Conservation (phyloP, 2,888 invertebrate species). For the Malthinus flaveolus region DNA sequence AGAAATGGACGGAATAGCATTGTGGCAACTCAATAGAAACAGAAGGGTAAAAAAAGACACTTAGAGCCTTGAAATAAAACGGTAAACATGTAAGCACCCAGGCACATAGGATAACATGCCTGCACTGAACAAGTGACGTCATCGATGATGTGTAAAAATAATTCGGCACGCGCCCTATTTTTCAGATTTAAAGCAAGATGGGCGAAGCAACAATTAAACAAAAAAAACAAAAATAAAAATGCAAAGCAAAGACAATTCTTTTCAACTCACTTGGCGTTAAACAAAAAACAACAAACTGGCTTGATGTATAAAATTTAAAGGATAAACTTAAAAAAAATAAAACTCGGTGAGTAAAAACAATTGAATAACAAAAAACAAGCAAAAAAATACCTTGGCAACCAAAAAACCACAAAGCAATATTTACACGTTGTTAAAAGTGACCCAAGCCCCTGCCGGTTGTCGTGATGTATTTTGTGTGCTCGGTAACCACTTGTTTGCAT, state of each 20-base stretch:
- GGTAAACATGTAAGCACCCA: too few species aligned
- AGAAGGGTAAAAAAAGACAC: too few species aligned
- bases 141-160: too few species aligned
- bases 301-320: not conserved
- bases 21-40: too few species aligned
- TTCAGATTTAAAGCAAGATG: constrained; percentile 3
- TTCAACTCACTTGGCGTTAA: not conserved
- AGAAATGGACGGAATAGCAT: too few species aligned
- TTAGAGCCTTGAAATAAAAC: too few species aligned
- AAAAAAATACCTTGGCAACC: constrained; percentile 41
- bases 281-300: too few species aligned
- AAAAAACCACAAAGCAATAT: constrained; percentile 51
- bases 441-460: constrained; percentile 50
- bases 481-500: constrained; percentile 24
- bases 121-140: too few species aligned
- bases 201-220: constrained; percentile 20
- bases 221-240: constrained; percentile 14
- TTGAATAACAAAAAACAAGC: constrained; percentile 32
- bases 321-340: not conserved
- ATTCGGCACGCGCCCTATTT: too few species aligned
- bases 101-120: too few species aligned
- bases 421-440: constrained; percentile 57
- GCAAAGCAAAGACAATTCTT: constrained; percentile 8
- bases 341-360: constrained; percentile 9
- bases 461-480: constrained; percentile 21